Evolutionary conservation across 2,113 vertebrate genomes (phyloP).

Genomic region (Aegotheles bennettii): DNA sequence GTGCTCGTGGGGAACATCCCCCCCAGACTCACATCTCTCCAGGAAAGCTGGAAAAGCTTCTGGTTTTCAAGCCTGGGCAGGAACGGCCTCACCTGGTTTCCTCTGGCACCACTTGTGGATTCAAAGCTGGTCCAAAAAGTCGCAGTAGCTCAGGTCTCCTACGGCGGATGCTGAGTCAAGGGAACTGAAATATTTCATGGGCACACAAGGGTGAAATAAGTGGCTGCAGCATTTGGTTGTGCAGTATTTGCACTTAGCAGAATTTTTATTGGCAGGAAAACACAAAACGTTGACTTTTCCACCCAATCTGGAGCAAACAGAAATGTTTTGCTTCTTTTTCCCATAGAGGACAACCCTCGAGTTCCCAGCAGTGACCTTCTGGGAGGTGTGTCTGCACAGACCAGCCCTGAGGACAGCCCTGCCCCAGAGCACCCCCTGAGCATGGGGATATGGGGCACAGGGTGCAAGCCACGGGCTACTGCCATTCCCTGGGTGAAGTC

Average conservation of each 20-base stretch:
- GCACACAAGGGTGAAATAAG: neutral
- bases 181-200: neutral
- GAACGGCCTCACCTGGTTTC: neutral
- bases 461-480: too few species aligned
- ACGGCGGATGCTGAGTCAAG: fast-evolving
- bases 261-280: neutral
- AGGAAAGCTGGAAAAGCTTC: neutral
- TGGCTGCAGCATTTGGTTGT: neutral
- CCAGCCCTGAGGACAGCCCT: neutral
- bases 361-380: neutral
- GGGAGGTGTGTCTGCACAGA: fast-evolving
- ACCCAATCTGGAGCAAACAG: neutral
- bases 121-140: neutral
- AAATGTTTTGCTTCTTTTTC: neutral
- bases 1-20: neutral
- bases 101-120: neutral
- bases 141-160: neutral
- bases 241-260: fast-evolving
- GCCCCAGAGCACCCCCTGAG: neutral
- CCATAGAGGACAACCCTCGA: neutral
- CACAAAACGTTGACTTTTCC: neutral
- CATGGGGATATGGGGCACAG: fast-evolving
- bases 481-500: neutral
- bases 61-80: neutral
- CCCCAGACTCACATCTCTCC: fast-evolving